A percentile compares a stretch with the other conserved stretches of the same genome.
These are phyloP conservation scores for Crotalus viridis DNA, from an alignment of 2,113 vertebrate species.

Conservation along the genomic window DNA sequence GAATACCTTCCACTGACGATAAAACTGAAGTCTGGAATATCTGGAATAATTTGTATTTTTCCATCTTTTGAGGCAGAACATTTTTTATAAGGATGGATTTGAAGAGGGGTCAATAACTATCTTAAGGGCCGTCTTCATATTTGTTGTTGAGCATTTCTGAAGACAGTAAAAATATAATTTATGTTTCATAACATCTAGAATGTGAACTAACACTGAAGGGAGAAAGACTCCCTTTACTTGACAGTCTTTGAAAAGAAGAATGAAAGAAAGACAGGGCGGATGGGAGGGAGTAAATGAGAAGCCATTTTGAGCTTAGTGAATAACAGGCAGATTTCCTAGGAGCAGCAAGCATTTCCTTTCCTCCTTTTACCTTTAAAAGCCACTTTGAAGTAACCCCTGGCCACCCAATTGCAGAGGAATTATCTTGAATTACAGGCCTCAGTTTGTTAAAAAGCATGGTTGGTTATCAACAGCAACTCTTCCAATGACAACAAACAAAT, in stretches of 20 bases:
- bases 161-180: slow-evolving; percentile 67
- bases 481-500: slow-evolving; percentile 65
- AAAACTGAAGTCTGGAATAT: slow-evolving; percentile 2
- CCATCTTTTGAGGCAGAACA: slow-evolving; percentile 3
- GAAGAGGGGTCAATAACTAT: slow-evolving; percentile 36
- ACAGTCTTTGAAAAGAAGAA: slow-evolving; percentile 49
- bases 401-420: slow-evolving; percentile 76
- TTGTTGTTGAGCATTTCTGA: slow-evolving; percentile 53
- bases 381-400: slow-evolving; percentile 61
- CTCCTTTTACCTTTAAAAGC: slow-evolving; percentile 60
- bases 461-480: slow-evolving; percentile 73
- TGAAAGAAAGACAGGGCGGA: slow-evolving; percentile 6
- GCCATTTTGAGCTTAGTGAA: slow-evolving; percentile 45
- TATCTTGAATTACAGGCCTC: slow-evolving; percentile 78
- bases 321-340: slow-evolving; percentile 57
- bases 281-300: slow-evolving; percentile 49
- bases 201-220: slow-evolving; percentile 48
- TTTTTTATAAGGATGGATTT: slow-evolving; percentile 20
- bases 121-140: slow-evolving; percentile 47
- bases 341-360: slow-evolving; percentile 52
- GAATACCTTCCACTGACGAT: slow-evolving; percentile 7
- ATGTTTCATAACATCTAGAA: slow-evolving; percentile 51
- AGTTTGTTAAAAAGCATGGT: slow-evolving; percentile 71
- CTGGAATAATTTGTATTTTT: slow-evolving; percentile 12
- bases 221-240: slow-evolving; percentile 30